Evolutionary conservation across 2,797 vertebrate species (phyloP).

Genomic region (Semaprochilodus insignis): DNA sequence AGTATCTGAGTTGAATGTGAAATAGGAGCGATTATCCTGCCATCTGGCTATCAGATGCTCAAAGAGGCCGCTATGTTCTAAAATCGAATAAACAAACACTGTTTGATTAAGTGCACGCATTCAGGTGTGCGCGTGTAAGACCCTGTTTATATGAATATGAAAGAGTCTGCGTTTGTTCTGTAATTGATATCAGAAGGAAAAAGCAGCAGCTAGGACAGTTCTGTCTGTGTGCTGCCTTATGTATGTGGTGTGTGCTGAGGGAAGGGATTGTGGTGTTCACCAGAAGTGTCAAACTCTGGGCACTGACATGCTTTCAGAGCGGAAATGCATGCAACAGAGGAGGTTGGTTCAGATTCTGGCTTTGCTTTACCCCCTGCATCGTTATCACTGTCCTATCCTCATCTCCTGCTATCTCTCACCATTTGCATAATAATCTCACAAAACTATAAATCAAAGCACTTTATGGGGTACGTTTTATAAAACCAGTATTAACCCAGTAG

Average conservation of each 20-base stretch:
- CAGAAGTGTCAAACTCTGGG: conserved; percentile 13
- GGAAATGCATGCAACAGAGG: conserved; percentile 41
- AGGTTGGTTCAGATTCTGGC: conserved; percentile 26
- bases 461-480: no score
- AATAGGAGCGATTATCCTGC: conserved; percentile 12
- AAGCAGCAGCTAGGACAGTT: background rate
- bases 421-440: no score
- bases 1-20: conserved; percentile 46
- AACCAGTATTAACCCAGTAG: no score
- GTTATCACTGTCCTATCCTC: background rate
- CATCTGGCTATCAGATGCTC: conserved; percentile 32
- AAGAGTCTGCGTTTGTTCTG: background rate
- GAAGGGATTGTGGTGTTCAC: background rate
- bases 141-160: background rate
- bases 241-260: background rate
- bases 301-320: conserved; percentile 40
- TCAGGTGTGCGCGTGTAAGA: conserved; percentile 2
- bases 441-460: no score
- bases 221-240: background rate
- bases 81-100: background rate
- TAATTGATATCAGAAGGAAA: background rate
- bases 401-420: background rate
- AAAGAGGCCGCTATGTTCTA: conserved; percentile 33
- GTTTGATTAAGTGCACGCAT: background rate
- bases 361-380: background rate